Percentiles rank a stretch among this genome's conserved stretches.
These are phyloP conservation scores for Diabrotica undecimpunctata DNA, from an alignment of 1,140 invertebrate species.

Conservation along the genomic window DNA sequence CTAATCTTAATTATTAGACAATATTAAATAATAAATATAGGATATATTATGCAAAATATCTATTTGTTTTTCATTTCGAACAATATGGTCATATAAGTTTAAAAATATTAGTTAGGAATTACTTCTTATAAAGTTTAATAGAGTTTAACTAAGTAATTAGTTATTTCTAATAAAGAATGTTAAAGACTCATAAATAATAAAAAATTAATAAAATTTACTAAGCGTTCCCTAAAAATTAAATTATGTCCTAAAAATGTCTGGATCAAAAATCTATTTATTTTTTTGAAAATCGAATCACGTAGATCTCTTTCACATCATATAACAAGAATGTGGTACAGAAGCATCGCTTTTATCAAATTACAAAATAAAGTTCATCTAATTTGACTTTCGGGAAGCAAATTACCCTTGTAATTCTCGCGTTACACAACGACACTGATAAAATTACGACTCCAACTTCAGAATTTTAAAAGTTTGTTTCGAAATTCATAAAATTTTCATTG, in stretches of 20 bases:
- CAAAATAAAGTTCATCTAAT: conserved; percentile 18
- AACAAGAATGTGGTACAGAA: neutral
- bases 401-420: conserved; percentile 15
- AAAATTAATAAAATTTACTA: no score
- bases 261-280: no score
- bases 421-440: conserved; percentile 19
- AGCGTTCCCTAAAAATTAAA: no score
- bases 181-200: no score
- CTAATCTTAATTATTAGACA: no score
- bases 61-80: no score
- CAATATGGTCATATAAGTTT: neutral
- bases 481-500: conserved; percentile 18
- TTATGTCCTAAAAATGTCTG: no score
- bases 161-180: no score
- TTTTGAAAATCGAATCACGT: neutral
- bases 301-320: conserved; percentile 1
- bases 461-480: conserved; percentile 19
- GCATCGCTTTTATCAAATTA: conserved; percentile 16
- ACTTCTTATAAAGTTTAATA: neutral
- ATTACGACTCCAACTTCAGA: conserved; percentile 9
- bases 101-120: neutral
- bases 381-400: conserved; percentile 15
- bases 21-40: no score
- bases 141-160: no score
- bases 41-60: no score